Base-by-base conservation (phyloP, 2,888 invertebrate species). In the Lasioglossum oenotherae region DNA sequence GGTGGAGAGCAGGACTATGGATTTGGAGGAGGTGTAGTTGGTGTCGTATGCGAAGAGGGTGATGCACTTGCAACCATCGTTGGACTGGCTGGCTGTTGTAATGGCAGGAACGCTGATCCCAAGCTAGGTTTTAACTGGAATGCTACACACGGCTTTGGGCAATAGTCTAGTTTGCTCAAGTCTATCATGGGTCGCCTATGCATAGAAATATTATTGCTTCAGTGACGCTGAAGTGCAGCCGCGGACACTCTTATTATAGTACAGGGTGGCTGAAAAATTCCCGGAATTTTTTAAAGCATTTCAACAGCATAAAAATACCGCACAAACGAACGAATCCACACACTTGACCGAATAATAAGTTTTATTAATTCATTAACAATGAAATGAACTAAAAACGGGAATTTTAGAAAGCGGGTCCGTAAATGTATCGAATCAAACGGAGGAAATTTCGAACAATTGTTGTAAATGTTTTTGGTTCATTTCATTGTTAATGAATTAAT, bases 21-120 rank as follows among this genome's bases (percentile, higher is more conserved):
- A 93, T 95, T 95, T 92, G 94, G 94, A 89, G 95, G 95, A 91
- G 95, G 94, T 91, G 95, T 95, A 81, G 94, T 93, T 87, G 95
- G 93, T 91, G 94, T 94, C 87, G 94, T 93, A 90, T 94, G 94
- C 86, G 94, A 93, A 86, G 95, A 93, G 80, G 94, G 92, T 90
- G 94, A 93, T 89, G 92, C 92, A 92, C 90, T 93, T 80, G 92
- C 90, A 86, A 93, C 92, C 92, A 94, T 93, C 90, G 93, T 93
- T 75, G 94, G 92, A 90, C 94, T 94, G 85, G 95, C 93, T 87
- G 93, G 92, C 89, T 96, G 96, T 92, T 96, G 97, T 92, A 97
- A 96, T 92, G 97, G 97, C 95, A 97, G 97, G 96, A 98, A 98
- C 92, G 98, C 98, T 76, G 98, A 98, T 91, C 97, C 97, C 89